phyloP scores from a whole-genome alignment of 1,140 invertebrate genomes.

The Eupeodes corollae region DNA sequence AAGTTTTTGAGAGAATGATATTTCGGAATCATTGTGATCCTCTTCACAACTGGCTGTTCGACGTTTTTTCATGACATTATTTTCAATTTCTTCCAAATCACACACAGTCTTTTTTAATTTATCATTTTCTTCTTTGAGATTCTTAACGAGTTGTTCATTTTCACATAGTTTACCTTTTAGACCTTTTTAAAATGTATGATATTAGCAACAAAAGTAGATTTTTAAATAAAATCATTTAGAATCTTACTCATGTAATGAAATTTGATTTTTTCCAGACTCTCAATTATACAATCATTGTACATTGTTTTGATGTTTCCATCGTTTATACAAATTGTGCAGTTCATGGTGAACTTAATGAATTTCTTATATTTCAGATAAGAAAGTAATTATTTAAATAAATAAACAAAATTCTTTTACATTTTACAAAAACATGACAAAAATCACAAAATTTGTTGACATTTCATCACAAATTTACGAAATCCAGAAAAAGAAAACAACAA shows the following conservation, averaged over 20 bases:
- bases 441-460: too few relatives aligned
- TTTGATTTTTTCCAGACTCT: slow-evolving; percentile 2
- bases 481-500: too few relatives aligned
- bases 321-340: not conserved
- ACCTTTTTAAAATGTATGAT: not conserved
- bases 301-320: not conserved
- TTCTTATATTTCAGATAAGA: slow-evolving; percentile 7
- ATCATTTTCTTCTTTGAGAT: slow-evolving; percentile 5
- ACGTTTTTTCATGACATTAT: not conserved
- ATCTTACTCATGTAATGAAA: slow-evolving; percentile 5
- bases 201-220: too few relatives aligned
- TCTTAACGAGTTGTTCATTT: not conserved
- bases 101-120: slow-evolving; percentile 3
- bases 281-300: slow-evolving; percentile 5
- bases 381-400: slow-evolving; percentile 11
- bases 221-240: too few relatives aligned
- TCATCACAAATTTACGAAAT: too few relatives aligned
- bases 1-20: not conserved
- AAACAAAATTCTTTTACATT: too few relatives aligned
- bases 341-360: slow-evolving; percentile 17
- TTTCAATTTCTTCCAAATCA: slow-evolving; percentile 9
- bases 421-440: too few relatives aligned
- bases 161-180: slow-evolving; percentile 1
- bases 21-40: not conserved
- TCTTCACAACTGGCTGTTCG: not conserved